Base-by-base conservation (phyloP, 2,113 vertebrate species). In the Melanotaenia duboulayi region DNA sequence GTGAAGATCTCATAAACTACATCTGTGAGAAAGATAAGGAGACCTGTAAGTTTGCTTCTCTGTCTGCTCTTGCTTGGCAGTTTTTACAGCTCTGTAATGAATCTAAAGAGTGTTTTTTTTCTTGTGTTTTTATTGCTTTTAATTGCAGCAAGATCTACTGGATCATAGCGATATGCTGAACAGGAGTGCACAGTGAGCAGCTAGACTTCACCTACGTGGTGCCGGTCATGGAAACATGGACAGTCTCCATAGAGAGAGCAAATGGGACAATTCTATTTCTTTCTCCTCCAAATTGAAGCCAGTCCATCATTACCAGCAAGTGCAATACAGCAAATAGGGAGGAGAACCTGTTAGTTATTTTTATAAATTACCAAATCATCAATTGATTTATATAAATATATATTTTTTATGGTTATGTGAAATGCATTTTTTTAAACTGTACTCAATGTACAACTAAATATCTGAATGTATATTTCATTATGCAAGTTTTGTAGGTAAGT, bases 1-100 rank as follows among this genome's bases (percentile, higher is more conserved):
- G 97, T 93, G 94, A 95, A 91, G 96, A 97, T 32, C 71, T 92
- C 87, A 96, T 97, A 81, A 94, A 91, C 87, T 96, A 95, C 91
- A 97, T 98, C 90, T 99, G 97, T 49, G 95, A 98, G 92, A 96
- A 94, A 89, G 91, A 93, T 71, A 92, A 90, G 60, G 93, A 95
- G 39, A 91, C 91, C 20, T 62, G 90, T 92, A 86, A 8, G 89
- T 91, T 19, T 12, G 4, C 13, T 44, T 54, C 19, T 13, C 7
- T 13, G 11, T 49, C 14, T 2, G 11, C 16, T 24, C 37, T 2
- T 63, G 4, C 28, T 13, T 44, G 1, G 2, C 32, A 2, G 0
- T 17, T 11, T 63, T 28, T 1, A 17, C 4, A 11, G 0, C 42
- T 49, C 32, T 11, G 13, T 16, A 37, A 28, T 25, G 1, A 25